Conservation (phyloP, 2,113 vertebrate genomes). For the Romanogobio albipinnatus region DNA sequence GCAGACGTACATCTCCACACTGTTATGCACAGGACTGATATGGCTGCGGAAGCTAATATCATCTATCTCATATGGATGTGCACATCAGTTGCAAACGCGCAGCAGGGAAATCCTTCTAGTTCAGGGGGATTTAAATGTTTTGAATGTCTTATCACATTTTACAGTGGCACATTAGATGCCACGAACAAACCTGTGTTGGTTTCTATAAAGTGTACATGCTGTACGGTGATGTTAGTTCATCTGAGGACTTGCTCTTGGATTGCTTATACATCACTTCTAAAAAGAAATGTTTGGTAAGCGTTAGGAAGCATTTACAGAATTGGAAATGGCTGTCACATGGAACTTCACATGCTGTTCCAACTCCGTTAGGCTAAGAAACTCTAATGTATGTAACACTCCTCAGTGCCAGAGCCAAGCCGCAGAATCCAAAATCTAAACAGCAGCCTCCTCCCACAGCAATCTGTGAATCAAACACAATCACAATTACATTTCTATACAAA, state of each 20-base stretch:
- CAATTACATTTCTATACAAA: conserved; percentile 65
- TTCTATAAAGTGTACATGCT: background rate
- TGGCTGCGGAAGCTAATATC: background rate
- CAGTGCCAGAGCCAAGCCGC: conserved; percentile 44
- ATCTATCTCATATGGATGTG: background rate
- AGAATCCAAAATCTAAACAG: conserved; percentile 43
- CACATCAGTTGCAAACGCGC: background rate
- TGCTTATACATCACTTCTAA: background rate
- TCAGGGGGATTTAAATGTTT: background rate
- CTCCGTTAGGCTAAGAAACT: background rate
- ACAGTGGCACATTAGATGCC: background rate
- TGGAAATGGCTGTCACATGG: conserved; percentile 12
- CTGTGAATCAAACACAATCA: conserved; percentile 58
- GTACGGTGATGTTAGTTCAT: background rate
- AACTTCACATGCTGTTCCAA: background rate
- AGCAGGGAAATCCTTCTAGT: background rate
- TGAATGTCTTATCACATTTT: conserved; percentile 4
- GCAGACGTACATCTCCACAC: conserved; percentile 9
- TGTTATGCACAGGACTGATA: background rate
- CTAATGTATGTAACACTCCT: conserved; percentile 34
- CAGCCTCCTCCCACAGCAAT: conserved; percentile 50
- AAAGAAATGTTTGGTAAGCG: background rate
- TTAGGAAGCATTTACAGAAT: background rate
- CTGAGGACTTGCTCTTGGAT: conserved; percentile 4
- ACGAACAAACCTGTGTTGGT: background rate